Evolutionary conservation across 2,113 vertebrate species (phyloP), one percentile per base, ranked within the genome.

Genomic region (Ceyx melanurus): DNA sequence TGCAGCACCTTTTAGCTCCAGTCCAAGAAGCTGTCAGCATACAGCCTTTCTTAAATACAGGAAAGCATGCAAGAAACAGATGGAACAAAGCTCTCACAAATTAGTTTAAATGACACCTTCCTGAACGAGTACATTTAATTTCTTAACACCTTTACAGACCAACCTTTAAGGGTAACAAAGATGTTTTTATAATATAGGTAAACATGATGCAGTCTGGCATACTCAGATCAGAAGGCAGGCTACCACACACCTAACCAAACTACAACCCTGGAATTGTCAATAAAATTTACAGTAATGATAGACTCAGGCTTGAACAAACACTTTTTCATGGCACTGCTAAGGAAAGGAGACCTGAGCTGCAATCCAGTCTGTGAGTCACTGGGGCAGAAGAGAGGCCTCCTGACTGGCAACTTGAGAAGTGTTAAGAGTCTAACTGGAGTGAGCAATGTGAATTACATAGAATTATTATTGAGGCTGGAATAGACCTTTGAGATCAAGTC

Each of bases 21-120:
- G 76, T 95, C 92, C 96, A 96, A 94, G 68, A 92, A 95, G 50
- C 68, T 86, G 92, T 92, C 93, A 95, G 79, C 68, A 51, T 8
- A 18, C 31, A 70, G 46, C 17, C 72, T 65, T 73, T 78, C 82
- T 91, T 43, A 89, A 94, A 62, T 48, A 72, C 15, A 53, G 53
- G 42, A 76, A 85, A 75, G 21, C 50, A 58, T 46, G 31, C 71
- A 66, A 92, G 74, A 60, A 87, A 67, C 0, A 0, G 64, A 91
- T 46, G 48, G 57, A 91, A 96, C 37, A 87, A 87, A 80, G 89
- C 42, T 77, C 71, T 88, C 35, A 33, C 21, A 31, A 16, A 75
- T 3, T 1, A 76, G 42, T 89, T 77, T 64, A 89, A 91, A 57
- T 10, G 7, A 70, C 4, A 3, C 28, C 70, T 86, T 33, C 15